These are phyloP conservation scores for Perca flavescens DNA, from an alignment of 2,113 vertebrate genomes.

Conservation along the genomic window DNA sequence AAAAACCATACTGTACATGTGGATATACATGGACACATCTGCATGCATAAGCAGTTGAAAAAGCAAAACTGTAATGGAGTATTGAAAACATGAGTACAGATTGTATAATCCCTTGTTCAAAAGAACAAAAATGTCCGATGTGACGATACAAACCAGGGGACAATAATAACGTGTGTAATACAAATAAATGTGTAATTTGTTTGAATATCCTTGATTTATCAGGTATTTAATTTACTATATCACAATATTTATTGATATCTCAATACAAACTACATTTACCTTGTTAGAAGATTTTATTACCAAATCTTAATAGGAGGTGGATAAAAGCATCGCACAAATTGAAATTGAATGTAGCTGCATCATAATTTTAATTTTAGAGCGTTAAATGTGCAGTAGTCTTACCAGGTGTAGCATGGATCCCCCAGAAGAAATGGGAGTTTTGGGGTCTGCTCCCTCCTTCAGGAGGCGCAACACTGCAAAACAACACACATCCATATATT, in stretches of 20 bases:
- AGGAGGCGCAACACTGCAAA: slow-evolving; percentile 90
- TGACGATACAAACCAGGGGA: neutral
- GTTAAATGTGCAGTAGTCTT: slow-evolving; percentile 63
- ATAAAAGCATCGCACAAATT: neutral
- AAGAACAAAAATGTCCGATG: neutral
- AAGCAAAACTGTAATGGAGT: too few relatives aligned
- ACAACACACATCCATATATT: slow-evolving; percentile 69
- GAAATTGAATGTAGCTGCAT: neutral
- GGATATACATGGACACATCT: neutral
- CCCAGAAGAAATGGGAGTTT: slow-evolving; percentile 86
- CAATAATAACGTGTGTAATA: neutral
- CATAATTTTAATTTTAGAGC: neutral
- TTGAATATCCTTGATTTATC: neutral
- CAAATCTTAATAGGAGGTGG: neutral
- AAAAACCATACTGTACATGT: neutral
- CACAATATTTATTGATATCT: neutral
- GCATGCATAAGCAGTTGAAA: neutral
- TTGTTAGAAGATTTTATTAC: neutral
- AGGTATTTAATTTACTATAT: neutral
- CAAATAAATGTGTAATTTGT: neutral
- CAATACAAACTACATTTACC: neutral
- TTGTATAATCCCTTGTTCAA: too few relatives aligned
- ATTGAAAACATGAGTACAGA: too few relatives aligned
- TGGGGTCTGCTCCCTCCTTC: slow-evolving; percentile 91
- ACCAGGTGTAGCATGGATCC: slow-evolving; percentile 96